Percentiles rank a stretch among this genome's conserved stretches.
Evolutionary conservation across 2,797 vertebrate genomes (phyloP).

Genomic region (Diglossa cyanea): DNA sequence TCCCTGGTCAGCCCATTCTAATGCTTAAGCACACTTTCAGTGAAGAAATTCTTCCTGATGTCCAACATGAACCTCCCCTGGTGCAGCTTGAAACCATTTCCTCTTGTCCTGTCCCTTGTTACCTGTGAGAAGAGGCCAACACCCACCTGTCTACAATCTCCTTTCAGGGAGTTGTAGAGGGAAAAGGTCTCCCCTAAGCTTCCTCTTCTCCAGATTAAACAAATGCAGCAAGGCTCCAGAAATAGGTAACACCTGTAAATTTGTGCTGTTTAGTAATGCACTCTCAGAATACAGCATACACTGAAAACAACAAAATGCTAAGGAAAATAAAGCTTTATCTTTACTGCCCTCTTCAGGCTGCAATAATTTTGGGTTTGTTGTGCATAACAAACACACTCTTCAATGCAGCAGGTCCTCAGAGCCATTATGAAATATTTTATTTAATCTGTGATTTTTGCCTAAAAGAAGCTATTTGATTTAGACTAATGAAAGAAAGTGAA

Average conservation of each 20-base stretch:
- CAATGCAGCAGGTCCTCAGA: not conserved
- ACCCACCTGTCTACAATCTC: not conserved
- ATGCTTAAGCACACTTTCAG: not conserved
- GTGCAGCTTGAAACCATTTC: not conserved
- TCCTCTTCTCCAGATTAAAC: not conserved
- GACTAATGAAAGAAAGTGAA: not conserved
- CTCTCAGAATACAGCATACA: constrained; percentile 4
- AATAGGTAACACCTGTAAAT: constrained; percentile 63
- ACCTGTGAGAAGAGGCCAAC: not conserved
- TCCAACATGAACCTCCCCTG: not conserved
- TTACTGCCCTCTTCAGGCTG: constrained; percentile 77
- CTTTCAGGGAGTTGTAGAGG: not conserved
- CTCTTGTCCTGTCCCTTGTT: not conserved
- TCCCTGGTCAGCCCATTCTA: not conserved
- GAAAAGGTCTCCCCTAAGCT: not conserved
- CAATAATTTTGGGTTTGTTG: not conserved
- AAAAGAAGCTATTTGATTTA: not conserved
- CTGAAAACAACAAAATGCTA: not conserved
- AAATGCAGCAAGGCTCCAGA: constrained; percentile 24
- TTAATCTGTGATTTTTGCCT: not conserved
- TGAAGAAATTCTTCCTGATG: not conserved
- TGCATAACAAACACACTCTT: not conserved
- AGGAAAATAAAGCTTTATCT: constrained; percentile 62
- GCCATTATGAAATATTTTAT: not conserved
- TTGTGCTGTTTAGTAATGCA: not conserved